Conservation (phyloP, 2,888 invertebrate species). For the Crepidodera aurea region DNA sequence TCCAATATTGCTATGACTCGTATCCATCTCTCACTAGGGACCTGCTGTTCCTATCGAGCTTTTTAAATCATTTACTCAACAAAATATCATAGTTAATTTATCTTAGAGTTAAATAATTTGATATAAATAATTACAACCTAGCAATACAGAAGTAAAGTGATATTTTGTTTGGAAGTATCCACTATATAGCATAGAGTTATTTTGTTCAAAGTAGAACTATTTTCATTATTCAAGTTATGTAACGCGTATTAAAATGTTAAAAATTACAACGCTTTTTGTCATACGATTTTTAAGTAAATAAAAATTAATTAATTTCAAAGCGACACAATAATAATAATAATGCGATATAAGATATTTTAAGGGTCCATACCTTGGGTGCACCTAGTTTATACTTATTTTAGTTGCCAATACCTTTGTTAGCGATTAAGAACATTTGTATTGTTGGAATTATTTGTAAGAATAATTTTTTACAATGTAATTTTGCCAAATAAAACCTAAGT, state of each 20-base stretch:
- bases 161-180: neutral
- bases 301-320: constrained; percentile 28
- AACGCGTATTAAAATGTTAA: constrained; percentile 9
- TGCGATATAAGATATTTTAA: constrained; percentile 40
- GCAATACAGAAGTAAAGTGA: too few relatives aligned
- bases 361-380: constrained; percentile 46
- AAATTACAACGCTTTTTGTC: constrained; percentile 31
- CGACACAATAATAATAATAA: constrained; percentile 37
- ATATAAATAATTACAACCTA: too few relatives aligned
- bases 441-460: constrained; percentile 44
- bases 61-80: too few relatives aligned
- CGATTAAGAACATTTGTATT: constrained; percentile 32
- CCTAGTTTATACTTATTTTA: constrained; percentile 32
- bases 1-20: too few relatives aligned
- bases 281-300: constrained; percentile 24
- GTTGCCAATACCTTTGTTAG: constrained; percentile 35
- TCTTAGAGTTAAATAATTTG: too few relatives aligned
- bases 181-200: neutral
- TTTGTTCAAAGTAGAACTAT: neutral
- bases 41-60: too few relatives aligned
- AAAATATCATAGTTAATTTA: too few relatives aligned
- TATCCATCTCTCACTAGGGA: too few relatives aligned
- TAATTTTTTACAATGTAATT: constrained; percentile 51
- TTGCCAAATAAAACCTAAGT: constrained; percentile 56
- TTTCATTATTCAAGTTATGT: constrained; percentile 1